phyloP scores from a whole-genome alignment of 2,113 vertebrate genomes.

The Dinomys branickii region DNA sequence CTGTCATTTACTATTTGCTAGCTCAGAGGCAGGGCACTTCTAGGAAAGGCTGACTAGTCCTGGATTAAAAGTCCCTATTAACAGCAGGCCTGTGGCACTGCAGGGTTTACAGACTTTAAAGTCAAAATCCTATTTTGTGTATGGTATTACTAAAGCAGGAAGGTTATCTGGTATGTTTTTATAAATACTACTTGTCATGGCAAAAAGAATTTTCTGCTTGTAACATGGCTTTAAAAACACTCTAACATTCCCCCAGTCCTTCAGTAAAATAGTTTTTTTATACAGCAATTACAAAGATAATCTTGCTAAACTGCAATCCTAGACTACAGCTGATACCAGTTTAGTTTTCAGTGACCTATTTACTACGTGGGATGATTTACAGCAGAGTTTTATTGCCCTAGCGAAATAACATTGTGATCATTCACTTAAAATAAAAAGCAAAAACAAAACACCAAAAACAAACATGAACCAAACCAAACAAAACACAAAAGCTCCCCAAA shows the following conservation, averaged over 20 bases:
- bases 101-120: neutral
- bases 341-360: slow-evolving; percentile 76
- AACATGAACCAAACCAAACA: neutral
- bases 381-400: slow-evolving; percentile 48
- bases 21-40: neutral
- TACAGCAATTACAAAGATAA: slow-evolving; percentile 70
- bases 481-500: too few species aligned
- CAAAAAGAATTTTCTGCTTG: slow-evolving; percentile 42
- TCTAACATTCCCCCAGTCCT: neutral
- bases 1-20: neutral
- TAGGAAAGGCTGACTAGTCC: neutral
- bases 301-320: slow-evolving; percentile 71
- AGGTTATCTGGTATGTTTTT: neutral
- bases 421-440: neutral
- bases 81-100: neutral
- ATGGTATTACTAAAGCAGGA: neutral
- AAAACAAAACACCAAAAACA: neutral
- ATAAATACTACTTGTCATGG: neutral
- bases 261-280: slow-evolving; percentile 28
- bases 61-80: neutral
- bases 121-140: neutral
- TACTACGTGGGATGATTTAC: slow-evolving; percentile 54
- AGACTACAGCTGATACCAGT: slow-evolving; percentile 67
- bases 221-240: slow-evolving; percentile 43
- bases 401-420: slow-evolving; percentile 29